Percentiles rank a stretch among this genome's conserved stretches.
phyloP scores from a whole-genome alignment of 2,797 vertebrate genomes.

The Borostomias antarcticus region DNA sequence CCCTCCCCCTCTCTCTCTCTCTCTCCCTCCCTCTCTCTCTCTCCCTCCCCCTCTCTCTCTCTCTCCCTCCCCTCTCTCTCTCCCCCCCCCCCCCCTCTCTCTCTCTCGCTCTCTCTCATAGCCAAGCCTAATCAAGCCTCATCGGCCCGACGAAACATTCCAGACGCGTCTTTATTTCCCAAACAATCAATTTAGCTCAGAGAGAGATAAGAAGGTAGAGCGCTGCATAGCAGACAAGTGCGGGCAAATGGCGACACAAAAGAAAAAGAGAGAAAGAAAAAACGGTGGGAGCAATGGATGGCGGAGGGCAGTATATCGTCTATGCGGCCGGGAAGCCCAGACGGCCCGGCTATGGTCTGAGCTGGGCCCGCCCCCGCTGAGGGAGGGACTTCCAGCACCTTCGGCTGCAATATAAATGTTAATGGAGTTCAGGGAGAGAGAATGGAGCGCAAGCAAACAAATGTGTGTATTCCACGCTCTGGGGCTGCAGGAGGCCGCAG shows the following conservation, averaged over 20 bases:
- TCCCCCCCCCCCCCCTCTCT: background rate
- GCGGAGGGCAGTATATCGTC: slow-evolving; percentile 72
- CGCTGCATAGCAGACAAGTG: slow-evolving; percentile 70
- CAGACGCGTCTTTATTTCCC: slow-evolving; percentile 41
- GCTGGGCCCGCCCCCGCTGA: slow-evolving; percentile 63
- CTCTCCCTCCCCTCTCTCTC: slow-evolving; percentile 2
- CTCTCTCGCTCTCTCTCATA: slow-evolving; percentile 68
- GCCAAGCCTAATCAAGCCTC: slow-evolving; percentile 63
- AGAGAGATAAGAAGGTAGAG: slow-evolving; percentile 75
- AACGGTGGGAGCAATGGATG: slow-evolving; percentile 58
- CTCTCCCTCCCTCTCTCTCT: background rate
- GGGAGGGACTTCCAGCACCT: slow-evolving; percentile 79
- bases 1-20: background rate
- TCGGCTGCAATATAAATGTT: slow-evolving; percentile 85
- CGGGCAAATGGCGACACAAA: slow-evolving; percentile 70
- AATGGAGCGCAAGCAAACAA: slow-evolving; percentile 81
- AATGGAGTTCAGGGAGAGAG: slow-evolving; percentile 81
- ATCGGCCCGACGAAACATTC: slow-evolving; percentile 63
- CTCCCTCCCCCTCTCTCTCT: slow-evolving; percentile 18
- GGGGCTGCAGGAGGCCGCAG: slow-evolving; percentile 68
- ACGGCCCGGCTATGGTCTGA: slow-evolving; percentile 71
- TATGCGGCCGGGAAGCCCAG: slow-evolving; percentile 61
- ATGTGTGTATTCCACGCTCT: slow-evolving; percentile 75
- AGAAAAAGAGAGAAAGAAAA: slow-evolving; percentile 54
- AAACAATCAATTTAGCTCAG: slow-evolving; percentile 78